Base-by-base conservation (phyloP, 2,888 invertebrate genomes). In the Phortica magna region DNA sequence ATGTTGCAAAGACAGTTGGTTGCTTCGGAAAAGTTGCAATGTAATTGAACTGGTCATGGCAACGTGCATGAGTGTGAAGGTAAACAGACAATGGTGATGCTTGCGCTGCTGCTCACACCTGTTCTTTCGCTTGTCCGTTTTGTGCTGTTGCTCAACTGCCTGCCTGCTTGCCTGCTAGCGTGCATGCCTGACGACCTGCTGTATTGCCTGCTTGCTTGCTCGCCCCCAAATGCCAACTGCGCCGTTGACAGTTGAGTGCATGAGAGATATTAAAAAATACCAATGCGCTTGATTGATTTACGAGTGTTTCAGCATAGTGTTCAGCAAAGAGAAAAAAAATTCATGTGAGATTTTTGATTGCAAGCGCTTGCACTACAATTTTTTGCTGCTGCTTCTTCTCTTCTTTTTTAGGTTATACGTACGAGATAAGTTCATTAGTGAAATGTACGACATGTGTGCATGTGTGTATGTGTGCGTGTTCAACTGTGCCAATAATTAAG, bases 241-340 rank as follows among this genome's bases (percentile, higher is more conserved):
- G 10, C 7, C 10, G 14, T 48, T 48, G 48, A 48, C 9, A 12
- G 48, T 12, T 14, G 9, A 14, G 10, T 48, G 48, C 48, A 48
- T 48, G 14, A 48, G 14, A 48, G 48, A 81, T 81, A 85, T 88
- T 88, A 81, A 82, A 86, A 85, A 83, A 81, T 83, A 78, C 82
- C 87, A 77, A 78, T 80, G 83, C 67, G 81, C 78, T 72, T 85
- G 85, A 85, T 87, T 85, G 85, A 85, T 85, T 88, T 88, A 88
- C 82, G 87, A 83, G 79, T 76, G 77, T 75, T 55, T 80, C 31
- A 31, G 31, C 31, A 31, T 31, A 31, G 31, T 31, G 64, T 19
- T 31, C 31, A 31, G 2, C 9, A 31, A 31, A 31, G 31, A 4
- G 31, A 4, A 4, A 31, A 31, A 31, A 31, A 31, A 31, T 55